Base-by-base conservation (phyloP, 2,113 vertebrate species). In the Sorex araneus region DNA sequence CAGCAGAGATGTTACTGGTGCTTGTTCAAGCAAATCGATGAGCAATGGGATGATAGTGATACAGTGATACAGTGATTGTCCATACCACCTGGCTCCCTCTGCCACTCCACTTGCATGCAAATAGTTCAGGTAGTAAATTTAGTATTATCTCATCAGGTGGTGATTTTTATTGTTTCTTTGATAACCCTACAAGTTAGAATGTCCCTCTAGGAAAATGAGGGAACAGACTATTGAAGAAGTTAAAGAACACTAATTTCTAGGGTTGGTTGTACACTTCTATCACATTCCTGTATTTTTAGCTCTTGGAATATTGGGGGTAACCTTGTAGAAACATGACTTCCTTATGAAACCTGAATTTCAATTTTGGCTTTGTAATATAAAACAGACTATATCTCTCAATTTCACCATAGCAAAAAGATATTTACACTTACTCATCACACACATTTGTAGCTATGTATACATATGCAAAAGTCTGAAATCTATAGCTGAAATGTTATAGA, bases 121-220 rank as follows among this genome's bases (percentile, higher is more conserved):
- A n/a, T n/a, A n/a, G n/a, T n/a, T 25, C 88, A 95, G 50, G 47
- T 87, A 95, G 70, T 67, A 45, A 88, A 92, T 88, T 94, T 94
- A 90, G 57, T 90, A 60, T 64, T 73, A 43, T 27, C 36, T 67
- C 75, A 67, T 78, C 7, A 85, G 74, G 57, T 9, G 57, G 87
- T 85, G 28, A 74, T 80, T 87, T 95, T 94, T 90, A 67, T 28
- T 73, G 69, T 94, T 92, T 63, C 71, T 87, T 88, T 90, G 81
- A 78, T 60, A 95, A 36, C 32, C 25, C 43, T 94, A 16, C 47
- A 75, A 84, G 50, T 89, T 84, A 76, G 30, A 85, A 57, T 87
- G 40, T 64, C 78, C 40, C 13, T 93, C 63, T 73, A 92, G 66
- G n/a, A 40, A 40, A 40, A 40, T 40, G 4, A 40, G 40, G 40